A percentile compares a stretch with the other conserved stretches of the same genome.
These are phyloP conservation scores for Macroglossus sobrinus DNA, from an alignment of 2,113 vertebrate species.

Conservation along the genomic window DNA sequence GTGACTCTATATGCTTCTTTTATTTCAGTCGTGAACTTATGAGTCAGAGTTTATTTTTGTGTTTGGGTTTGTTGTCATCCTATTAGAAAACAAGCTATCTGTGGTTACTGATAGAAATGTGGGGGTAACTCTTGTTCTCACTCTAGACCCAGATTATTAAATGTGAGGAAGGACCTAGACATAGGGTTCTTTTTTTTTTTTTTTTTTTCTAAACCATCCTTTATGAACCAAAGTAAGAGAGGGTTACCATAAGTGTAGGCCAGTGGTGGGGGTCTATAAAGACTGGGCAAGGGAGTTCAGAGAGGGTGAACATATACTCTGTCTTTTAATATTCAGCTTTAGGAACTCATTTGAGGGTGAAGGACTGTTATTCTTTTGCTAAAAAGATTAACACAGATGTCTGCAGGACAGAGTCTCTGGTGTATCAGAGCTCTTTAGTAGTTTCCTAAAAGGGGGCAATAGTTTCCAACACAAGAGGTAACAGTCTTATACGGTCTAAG, in stretches of 20 bases:
- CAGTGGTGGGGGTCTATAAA: not conserved
- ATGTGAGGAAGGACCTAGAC: not conserved
- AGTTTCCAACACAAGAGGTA: not conserved
- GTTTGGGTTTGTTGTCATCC: not conserved
- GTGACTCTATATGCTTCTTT: not conserved
- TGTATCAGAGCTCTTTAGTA: not conserved
- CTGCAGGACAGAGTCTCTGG: not conserved
- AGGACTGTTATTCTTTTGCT: not conserved
- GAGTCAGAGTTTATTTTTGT: conserved; percentile 30
- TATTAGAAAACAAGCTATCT: not conserved
- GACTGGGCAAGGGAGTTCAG: rapidly evolving
- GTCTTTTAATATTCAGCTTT: not conserved
- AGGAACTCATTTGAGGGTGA: not conserved
- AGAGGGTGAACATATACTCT: not conserved
- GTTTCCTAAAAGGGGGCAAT: not conserved
- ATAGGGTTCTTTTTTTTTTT: too few species aligned
- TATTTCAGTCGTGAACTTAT: not conserved
- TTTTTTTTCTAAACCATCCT: not conserved
- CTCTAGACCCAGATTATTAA: not conserved
- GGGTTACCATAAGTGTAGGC: not conserved
- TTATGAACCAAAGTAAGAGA: not conserved
- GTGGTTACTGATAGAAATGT: not conserved
- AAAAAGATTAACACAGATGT: not conserved
- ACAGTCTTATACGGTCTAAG: not conserved
- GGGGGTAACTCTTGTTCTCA: not conserved